Evolutionary conservation across 2,888 invertebrate genomes (phyloP), one percentile per base, ranked within the genome.

Genomic region (Ganaspis brasiliensis): DNA sequence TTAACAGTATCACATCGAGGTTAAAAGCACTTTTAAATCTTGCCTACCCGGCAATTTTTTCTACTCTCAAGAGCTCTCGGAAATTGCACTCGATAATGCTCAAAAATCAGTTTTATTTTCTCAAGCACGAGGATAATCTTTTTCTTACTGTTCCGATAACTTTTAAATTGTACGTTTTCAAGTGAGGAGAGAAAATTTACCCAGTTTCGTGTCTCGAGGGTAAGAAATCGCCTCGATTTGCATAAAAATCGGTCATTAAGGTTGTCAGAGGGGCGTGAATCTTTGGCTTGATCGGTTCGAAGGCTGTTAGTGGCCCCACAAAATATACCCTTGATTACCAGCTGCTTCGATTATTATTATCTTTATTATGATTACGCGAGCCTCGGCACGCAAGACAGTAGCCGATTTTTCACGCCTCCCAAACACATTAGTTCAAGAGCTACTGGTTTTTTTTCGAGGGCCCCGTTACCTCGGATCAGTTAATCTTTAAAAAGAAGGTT

Each of bases 1-100:
- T 89, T 88, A 86, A 83, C 86, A 85, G 86, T 87, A 87, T 87
- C 88, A 84, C 85, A 79, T 77, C 80, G 84, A 83, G 89, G 77
- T 82, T 80, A 88, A 89, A 89, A 89, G 88, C 85, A 85, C 87
- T 88, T 90, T 90, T 89, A 89, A 89, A 89, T 89, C 88, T 84
- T 8, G 2, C 35, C 35, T 35, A 4, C 35, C 40, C 9, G 1
- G 1, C 9, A 40, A 40, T 40, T 40, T 6, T 31, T 31, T 2
- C 31, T 6, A 31, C n/a, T n/a, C n/a, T n/a, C n/a, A n/a, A n/a
- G n/a, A n/a, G n/a, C n/a, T n/a, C n/a, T n/a, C n/a, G n/a, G n/a
- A n/a, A n/a, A n/a, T n/a, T n/a, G n/a, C n/a, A n/a, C n/a, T n/a
- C n/a, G n/a, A n/a, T n/a, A n/a, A n/a, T n/a, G n/a, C n/a, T n/a